Evolutionary conservation across 2,888 invertebrate genomes (phyloP).

Genomic region (Troides oblongomaculatus): DNA sequence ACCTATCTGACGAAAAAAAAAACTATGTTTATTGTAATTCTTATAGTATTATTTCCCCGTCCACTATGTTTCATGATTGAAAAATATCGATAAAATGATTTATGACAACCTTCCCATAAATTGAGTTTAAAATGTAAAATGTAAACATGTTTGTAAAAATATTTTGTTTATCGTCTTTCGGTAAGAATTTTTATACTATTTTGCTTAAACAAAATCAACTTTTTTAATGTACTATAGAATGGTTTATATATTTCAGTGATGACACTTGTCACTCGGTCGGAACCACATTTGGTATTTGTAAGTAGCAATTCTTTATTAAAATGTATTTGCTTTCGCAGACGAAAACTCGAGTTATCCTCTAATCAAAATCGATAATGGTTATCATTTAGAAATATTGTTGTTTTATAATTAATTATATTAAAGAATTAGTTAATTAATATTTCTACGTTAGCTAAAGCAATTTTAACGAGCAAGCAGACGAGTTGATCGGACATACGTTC

Average conservation of each 20-base stretch:
- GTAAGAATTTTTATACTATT: conserved; percentile 13
- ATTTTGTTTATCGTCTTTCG: conserved; percentile 10
- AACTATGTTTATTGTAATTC: too few species aligned
- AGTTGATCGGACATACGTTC: too few species aligned
- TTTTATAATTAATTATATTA: too few species aligned
- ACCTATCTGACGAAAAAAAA: too few species aligned
- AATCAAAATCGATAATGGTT: too few species aligned
- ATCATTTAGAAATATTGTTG: too few species aligned
- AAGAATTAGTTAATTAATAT: too few species aligned
- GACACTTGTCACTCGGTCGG: conserved; percentile 41
- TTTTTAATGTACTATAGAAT: neutral
- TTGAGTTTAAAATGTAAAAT: neutral
- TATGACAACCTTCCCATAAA: neutral
- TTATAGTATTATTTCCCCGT: too few species aligned
- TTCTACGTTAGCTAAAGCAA: too few species aligned
- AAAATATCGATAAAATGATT: conserved; percentile 12
- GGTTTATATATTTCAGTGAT: conserved; percentile 47
- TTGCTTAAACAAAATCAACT: neutral
- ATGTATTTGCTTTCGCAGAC: too few species aligned
- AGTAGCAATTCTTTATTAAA: conserved; percentile 29
- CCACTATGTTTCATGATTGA: neutral
- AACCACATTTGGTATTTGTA: conserved; percentile 55
- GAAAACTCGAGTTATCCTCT: too few species aligned
- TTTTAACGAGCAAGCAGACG: too few species aligned
- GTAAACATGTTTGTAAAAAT: conserved; percentile 11